Percentiles rank a stretch among this genome's conserved stretches.
Conservation (phyloP, 2,113 vertebrate species). For the Beaufortia kweichowensis region DNA sequence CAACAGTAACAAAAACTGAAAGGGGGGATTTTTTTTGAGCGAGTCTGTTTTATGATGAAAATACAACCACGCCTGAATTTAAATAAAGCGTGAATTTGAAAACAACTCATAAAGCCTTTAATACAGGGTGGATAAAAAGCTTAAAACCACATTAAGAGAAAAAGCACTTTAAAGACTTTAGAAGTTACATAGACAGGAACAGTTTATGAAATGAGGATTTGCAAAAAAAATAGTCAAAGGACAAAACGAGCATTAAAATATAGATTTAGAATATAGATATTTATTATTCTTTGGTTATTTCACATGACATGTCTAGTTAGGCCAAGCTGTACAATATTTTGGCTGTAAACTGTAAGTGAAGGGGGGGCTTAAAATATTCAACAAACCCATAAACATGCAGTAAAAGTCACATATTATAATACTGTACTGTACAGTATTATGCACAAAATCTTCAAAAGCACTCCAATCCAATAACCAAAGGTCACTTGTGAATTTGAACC, state of each 20-base stretch:
- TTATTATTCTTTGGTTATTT: no score
- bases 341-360: no score
- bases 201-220: neutral
- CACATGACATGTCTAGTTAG: no score
- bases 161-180: conserved; percentile 13
- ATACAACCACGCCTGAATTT: conserved; percentile 18
- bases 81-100: conserved; percentile 41
- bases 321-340: no score
- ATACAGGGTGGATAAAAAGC: conserved; percentile 27
- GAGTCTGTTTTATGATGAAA: conserved; percentile 31
- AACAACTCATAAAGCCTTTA: conserved; percentile 45
- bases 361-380: no score
- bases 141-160: conserved; percentile 33
- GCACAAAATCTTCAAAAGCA: no score
- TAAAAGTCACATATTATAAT: no score
- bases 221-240: neutral
- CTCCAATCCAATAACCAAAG: neutral
- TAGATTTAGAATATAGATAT: no score
- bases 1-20: neutral
- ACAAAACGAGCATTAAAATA: no score
- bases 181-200: neutral
- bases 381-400: no score
- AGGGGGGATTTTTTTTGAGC: conserved; percentile 1
- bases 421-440: neutral
- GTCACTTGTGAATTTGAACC: neutral